These are phyloP conservation scores for Tipula vernalis DNA, from an alignment of 2,888 invertebrate genomes.

Conservation along the genomic window DNA sequence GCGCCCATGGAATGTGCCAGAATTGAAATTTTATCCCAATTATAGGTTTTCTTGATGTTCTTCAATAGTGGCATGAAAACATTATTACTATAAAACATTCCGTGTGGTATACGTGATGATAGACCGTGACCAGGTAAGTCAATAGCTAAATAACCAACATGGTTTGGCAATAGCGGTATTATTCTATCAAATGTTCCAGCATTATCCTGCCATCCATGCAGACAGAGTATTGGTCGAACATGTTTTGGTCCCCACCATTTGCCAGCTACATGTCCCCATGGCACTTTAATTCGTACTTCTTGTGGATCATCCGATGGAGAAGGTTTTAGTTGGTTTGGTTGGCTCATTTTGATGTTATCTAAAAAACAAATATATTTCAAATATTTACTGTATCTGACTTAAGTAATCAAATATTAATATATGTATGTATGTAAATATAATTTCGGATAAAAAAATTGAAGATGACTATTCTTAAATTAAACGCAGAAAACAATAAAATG, in stretches of 20 bases:
- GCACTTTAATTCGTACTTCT: conserved; percentile 54
- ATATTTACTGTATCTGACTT: neutral
- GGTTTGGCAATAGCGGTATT: conserved; percentile 43
- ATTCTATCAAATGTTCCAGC: conserved; percentile 59
- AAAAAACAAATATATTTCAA: neutral
- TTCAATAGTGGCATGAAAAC: conserved; percentile 39
- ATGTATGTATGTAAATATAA: too few relatives aligned
- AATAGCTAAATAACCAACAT: conserved; percentile 43
- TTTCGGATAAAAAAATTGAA: neutral
- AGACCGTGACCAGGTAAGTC: conserved; percentile 60
- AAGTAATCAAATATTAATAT: neutral
- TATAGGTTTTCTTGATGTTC: conserved; percentile 46
- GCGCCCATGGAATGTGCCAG: conserved; percentile 58
- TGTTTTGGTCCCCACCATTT: conserved; percentile 57
- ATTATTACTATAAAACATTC: conserved; percentile 39
- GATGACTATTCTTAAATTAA: neutral
- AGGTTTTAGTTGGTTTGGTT: neutral
- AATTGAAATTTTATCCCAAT: conserved; percentile 55
- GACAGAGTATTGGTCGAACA: conserved; percentile 49
- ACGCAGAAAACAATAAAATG: neutral
- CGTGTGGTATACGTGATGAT: conserved; percentile 53
- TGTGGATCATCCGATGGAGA: neutral
- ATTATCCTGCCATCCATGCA: conserved; percentile 75
- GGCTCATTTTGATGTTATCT: neutral
- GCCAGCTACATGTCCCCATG: conserved; percentile 55